These are phyloP conservation scores for Drosophila fungiperda DNA, from an alignment of 2,888 invertebrate species.

Conservation along the genomic window DNA sequence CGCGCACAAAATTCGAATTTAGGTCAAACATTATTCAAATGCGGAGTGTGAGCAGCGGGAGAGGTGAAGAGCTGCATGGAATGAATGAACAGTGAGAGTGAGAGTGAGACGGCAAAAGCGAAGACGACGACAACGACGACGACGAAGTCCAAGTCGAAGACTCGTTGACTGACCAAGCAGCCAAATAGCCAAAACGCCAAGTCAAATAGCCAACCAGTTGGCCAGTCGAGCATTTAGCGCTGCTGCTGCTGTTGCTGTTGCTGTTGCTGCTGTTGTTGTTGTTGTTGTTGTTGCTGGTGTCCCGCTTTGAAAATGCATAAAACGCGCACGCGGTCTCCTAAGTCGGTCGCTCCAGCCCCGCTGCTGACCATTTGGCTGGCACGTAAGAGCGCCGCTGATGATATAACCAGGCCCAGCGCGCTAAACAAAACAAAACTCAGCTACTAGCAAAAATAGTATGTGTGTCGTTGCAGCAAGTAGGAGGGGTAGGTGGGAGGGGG, in stretches of 20 bases:
- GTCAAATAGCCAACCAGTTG: conserved; percentile 64
- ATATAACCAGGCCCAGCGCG: conserved; percentile 74
- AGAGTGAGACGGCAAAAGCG: conserved; percentile 64
- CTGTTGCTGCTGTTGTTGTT: conserved; percentile 18
- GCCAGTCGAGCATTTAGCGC: conserved; percentile 71
- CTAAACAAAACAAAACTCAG: conserved; percentile 76
- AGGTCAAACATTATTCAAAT: conserved; percentile 78
- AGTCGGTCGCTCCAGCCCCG: conserved; percentile 75
- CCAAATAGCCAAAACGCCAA: conserved; percentile 10
- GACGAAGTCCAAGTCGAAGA: conserved; percentile 25
- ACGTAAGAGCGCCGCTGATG: conserved; percentile 74
- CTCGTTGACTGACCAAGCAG: conserved; percentile 61
- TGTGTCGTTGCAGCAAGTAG: conserved; percentile 46
- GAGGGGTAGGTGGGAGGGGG: not conserved
- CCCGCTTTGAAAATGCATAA: conserved; percentile 76
- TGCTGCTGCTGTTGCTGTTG: conserved; percentile 22
- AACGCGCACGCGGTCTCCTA: conserved; percentile 73
- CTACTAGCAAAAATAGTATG: conserved; percentile 74
- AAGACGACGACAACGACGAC: conserved; percentile 26
- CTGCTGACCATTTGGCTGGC: conserved; percentile 77
- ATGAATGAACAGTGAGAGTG: conserved; percentile 77
- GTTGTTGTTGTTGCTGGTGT: conserved; percentile 40
- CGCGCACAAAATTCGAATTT: conserved; percentile 72
- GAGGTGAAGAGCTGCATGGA: conserved; percentile 27
- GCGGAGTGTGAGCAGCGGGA: conserved; percentile 23